Conservation (phyloP, 2,113 vertebrate genomes). For the Dicrurus megarhynchus region DNA sequence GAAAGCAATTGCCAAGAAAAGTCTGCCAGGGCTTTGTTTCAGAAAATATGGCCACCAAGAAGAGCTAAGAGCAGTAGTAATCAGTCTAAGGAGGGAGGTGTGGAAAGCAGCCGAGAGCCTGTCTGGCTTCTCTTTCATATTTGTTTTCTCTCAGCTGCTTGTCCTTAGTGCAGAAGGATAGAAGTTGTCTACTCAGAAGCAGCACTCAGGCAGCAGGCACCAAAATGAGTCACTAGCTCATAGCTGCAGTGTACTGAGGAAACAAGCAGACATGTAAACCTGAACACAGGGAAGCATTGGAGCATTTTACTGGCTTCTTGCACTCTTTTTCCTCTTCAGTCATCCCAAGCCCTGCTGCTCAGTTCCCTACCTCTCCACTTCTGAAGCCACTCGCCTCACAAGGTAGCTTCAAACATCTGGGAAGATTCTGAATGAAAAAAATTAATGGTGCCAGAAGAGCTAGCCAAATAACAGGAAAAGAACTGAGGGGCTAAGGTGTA, state of each 20-base stretch:
- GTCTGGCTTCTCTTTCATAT: neutral
- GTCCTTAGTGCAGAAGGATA: neutral
- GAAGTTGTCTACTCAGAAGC: neutral
- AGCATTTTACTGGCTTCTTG: neutral
- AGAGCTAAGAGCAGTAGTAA: neutral
- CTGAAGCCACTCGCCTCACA: neutral
- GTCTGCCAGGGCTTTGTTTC: neutral
- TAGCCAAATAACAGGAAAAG: neutral
- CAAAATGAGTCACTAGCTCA: neutral
- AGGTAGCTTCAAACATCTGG: neutral
- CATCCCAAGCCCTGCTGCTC: neutral
- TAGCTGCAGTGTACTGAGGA: rapidly evolving
- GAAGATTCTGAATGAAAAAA: neutral
- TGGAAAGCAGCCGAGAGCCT: neutral
- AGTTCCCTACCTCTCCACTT: neutral
- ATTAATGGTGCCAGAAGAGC: neutral
- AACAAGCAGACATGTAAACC: neutral
- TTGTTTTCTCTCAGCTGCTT: neutral
- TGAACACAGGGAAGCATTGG: neutral
- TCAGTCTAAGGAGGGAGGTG: neutral
- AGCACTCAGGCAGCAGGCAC: neutral
- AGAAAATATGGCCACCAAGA: neutral
- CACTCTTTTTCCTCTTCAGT: neutral
- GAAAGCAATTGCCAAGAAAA: neutral
- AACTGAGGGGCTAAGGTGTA: neutral